phyloP scores from a whole-genome alignment of 2,888 invertebrate genomes.

The Aleiodes leptofemur region DNA sequence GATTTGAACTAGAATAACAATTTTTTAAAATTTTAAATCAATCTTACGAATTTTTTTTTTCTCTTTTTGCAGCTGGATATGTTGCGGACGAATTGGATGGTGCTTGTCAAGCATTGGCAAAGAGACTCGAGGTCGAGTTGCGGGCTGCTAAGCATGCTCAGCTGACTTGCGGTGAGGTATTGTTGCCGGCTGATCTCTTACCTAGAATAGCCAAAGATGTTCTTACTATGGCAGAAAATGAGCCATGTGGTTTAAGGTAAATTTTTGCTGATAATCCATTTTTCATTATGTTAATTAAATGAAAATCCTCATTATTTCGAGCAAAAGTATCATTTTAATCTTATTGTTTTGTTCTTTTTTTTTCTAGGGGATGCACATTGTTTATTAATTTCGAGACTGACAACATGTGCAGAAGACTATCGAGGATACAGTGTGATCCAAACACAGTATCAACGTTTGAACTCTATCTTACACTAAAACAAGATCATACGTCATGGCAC shows the following conservation, averaged over 20 bases:
- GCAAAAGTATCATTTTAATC: background rate
- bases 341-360: background rate
- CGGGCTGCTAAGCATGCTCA: slow-evolving; percentile 88
- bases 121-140: slow-evolving; percentile 86
- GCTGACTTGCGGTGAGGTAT: slow-evolving; percentile 89
- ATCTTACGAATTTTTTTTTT: slow-evolving; percentile 50
- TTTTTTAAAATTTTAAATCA: background rate
- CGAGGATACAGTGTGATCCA: slow-evolving; percentile 90
- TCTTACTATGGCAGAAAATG: slow-evolving; percentile 88
- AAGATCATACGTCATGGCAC: slow-evolving; percentile 91
- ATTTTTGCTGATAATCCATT: slow-evolving; percentile 33
- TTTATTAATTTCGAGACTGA: slow-evolving; percentile 89
- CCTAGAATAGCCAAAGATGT: slow-evolving; percentile 88
- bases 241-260: slow-evolving; percentile 89
- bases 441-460: slow-evolving; percentile 93
- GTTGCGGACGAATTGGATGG: slow-evolving; percentile 76
- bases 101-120: slow-evolving; percentile 83
- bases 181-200: slow-evolving; percentile 89
- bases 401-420: slow-evolving; percentile 83
- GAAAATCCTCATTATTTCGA: background rate
- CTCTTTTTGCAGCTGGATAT: slow-evolving; percentile 72
- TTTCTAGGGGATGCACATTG: slow-evolving; percentile 84
- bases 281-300: background rate
- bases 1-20: slow-evolving; percentile 6
- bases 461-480: slow-evolving; percentile 90